A percentile compares a stretch with the other conserved stretches of the same genome.
These are phyloP conservation scores for Unio delphinus DNA, from an alignment of 2,888 invertebrate genomes.

Conservation along the genomic window DNA sequence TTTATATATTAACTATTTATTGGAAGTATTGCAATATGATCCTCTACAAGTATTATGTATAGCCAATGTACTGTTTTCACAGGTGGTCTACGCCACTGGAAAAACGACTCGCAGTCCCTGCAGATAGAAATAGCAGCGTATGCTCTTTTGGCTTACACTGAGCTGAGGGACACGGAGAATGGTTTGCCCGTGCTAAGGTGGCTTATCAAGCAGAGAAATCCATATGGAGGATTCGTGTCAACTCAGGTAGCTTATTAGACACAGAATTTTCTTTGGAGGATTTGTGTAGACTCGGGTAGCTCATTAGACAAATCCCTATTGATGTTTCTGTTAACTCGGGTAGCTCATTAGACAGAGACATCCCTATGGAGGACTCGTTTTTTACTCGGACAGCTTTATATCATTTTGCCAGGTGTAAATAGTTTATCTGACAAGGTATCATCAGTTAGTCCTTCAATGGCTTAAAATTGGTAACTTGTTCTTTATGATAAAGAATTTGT, in stretches of 20 bases:
- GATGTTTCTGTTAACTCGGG: background rate
- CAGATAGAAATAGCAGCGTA: slow-evolving; percentile 67
- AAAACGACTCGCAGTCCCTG: slow-evolving; percentile 42
- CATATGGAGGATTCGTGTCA: slow-evolving; percentile 67
- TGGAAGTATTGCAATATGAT: no score
- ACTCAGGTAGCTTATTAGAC: slow-evolving; percentile 68
- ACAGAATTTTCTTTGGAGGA: slow-evolving; percentile 65
- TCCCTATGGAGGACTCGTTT: slow-evolving; percentile 66
- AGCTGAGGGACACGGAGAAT: slow-evolving; percentile 26
- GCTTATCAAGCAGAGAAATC: slow-evolving; percentile 62
- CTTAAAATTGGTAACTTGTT: no score
- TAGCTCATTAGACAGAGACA: slow-evolving; percentile 66
- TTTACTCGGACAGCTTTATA: slow-evolving; percentile 66
- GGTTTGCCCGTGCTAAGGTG: slow-evolving; percentile 61
- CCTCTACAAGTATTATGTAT: no score
- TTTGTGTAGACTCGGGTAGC: slow-evolving; percentile 69
- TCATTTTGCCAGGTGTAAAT: no score
- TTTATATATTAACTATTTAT: no score
- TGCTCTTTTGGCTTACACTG: slow-evolving; percentile 57
- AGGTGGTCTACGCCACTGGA: slow-evolving; percentile 36
- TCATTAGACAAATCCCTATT: no score
- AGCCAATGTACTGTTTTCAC: no score
- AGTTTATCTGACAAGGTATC: no score
- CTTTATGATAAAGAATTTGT: no score
- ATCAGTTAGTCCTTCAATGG: no score